Conservation (phyloP, 2,888 invertebrate genomes). For the Conus canariensis region DNA sequence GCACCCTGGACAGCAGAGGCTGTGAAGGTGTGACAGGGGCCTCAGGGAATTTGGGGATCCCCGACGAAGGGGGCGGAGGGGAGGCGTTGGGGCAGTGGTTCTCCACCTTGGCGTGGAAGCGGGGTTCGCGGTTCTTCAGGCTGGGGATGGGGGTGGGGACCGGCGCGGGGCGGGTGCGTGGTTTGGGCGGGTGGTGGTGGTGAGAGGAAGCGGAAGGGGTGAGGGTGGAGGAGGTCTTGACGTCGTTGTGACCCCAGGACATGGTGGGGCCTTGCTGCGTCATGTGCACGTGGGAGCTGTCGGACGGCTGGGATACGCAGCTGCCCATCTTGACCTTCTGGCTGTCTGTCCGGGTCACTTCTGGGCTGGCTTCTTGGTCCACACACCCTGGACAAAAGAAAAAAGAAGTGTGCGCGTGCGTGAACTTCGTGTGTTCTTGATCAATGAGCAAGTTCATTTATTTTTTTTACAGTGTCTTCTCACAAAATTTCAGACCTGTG, state of each 20-base stretch:
- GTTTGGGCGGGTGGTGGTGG: background rate
- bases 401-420: background rate
- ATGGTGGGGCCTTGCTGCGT: conserved; percentile 6
- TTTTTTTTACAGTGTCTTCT: background rate
- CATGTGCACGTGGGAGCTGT: conserved; percentile 28
- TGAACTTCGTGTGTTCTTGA: too few species aligned
- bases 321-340: conserved; percentile 23
- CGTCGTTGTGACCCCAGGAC: conserved; percentile 29
- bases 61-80: background rate
- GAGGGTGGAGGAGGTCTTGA: background rate
- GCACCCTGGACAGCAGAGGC: background rate
- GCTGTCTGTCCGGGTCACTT: background rate
- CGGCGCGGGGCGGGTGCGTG: background rate
- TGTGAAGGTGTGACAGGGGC: background rate
- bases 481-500: background rate
- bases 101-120: conserved; percentile 30
- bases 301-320: conserved; percentile 34
- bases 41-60: background rate
- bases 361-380: background rate
- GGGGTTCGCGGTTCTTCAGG: background rate
- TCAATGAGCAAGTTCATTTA: background rate
- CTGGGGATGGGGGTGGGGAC: background rate
- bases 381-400: background rate
- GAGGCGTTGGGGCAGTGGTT: conserved; percentile 22
- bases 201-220: background rate